These are phyloP conservation scores for Clarias macrocephalus DNA, from an alignment of 2,113 vertebrate genomes.

Conservation along the genomic window DNA sequence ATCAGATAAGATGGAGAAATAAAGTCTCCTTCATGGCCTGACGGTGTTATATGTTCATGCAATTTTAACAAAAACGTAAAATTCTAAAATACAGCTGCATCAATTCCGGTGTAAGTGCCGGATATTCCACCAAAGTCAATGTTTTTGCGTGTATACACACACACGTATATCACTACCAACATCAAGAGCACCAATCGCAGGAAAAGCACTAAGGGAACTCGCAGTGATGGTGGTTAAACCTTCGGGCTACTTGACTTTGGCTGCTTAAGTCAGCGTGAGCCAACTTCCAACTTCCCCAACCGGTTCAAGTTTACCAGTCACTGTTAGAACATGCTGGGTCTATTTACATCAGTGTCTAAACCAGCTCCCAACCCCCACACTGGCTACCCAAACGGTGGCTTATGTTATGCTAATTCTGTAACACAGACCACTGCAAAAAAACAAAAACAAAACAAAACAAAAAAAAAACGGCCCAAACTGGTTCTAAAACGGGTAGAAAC, in stretches of 20 bases:
- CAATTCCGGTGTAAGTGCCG: background rate
- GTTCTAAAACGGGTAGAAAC: slow-evolving; percentile 9
- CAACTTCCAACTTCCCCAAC: background rate
- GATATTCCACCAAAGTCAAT: background rate
- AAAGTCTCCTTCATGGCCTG: slow-evolving; percentile 6
- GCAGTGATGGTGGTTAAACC: no score
- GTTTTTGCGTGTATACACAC: background rate
- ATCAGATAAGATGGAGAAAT: background rate
- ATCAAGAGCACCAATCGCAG: background rate
- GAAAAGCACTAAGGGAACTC: background rate
- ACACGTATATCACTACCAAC: background rate
- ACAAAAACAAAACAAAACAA: no score
- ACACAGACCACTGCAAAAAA: slow-evolving; percentile 11
- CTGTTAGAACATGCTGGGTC: background rate
- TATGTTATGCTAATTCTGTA: slow-evolving; percentile 32
- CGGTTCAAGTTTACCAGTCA: no score
- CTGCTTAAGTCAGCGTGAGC: background rate
- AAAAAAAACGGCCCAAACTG: slow-evolving; percentile 28
- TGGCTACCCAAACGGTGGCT: background rate
- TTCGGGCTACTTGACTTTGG: background rate
- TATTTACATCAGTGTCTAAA: slow-evolving; percentile 1
- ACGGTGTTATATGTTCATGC: background rate
- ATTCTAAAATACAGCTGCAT: no score
- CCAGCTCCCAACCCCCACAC: slow-evolving; percentile 13
- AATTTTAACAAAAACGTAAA: background rate